Evolutionary conservation across 1,140 invertebrate species (phyloP).

Genomic region (Campoletis sonorensis): DNA sequence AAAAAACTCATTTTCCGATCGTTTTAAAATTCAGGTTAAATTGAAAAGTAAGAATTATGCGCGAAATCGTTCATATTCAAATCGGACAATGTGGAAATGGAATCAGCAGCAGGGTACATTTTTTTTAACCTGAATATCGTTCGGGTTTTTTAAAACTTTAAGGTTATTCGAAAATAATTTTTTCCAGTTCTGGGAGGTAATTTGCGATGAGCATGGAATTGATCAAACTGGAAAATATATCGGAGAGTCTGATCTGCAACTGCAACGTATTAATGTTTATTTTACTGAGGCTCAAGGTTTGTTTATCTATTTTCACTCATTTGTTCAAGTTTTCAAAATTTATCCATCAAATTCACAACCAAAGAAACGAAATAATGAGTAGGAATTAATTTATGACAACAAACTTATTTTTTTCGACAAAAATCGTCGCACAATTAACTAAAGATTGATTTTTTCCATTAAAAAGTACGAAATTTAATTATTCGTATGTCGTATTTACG

Average conservation of each 20-base stretch:
- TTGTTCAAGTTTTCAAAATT: too few relatives aligned
- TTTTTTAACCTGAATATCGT: neutral
- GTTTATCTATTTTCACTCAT: neutral
- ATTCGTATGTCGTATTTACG: too few relatives aligned
- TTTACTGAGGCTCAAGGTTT: conserved; percentile 75
- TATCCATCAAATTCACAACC: too few relatives aligned
- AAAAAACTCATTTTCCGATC: too few relatives aligned
- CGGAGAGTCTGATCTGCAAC: conserved; percentile 73
- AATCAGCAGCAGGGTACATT: conserved; percentile 89
- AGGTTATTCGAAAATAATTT: conserved; percentile 26
- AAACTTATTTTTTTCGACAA: too few relatives aligned
- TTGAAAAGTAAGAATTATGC: conserved; percentile 79
- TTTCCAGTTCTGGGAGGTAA: conserved; percentile 78
- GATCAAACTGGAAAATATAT: conserved; percentile 71
- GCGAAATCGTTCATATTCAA: conserved; percentile 95
- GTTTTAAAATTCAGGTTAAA: neutral
- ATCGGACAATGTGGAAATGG: conserved; percentile 95
- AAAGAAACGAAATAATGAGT: too few relatives aligned
- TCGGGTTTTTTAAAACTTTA: neutral
- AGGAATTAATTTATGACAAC: too few relatives aligned
- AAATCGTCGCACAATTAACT: too few relatives aligned
- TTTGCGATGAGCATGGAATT: conserved; percentile 77
- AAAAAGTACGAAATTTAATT: too few relatives aligned
- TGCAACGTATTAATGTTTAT: conserved; percentile 77
- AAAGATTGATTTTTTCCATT: too few relatives aligned